Evolutionary conservation across 2,797 vertebrate genomes (phyloP).

Genomic region (Ispidina lecontei): DNA sequence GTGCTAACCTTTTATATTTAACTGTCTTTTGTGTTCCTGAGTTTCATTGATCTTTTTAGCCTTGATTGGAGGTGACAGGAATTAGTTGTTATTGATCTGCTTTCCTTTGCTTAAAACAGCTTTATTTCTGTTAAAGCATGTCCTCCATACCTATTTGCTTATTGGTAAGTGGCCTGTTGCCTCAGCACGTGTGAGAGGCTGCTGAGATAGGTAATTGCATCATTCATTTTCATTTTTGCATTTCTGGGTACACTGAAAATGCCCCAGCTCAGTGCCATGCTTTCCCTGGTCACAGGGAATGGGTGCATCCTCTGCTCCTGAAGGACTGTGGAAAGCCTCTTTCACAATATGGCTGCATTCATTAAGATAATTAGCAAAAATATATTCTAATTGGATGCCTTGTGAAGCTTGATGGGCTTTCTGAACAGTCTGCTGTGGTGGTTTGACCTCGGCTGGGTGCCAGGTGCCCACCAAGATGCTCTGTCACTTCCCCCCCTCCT

Average conservation of each 20-base stretch:
- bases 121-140: constrained; percentile 65
- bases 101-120: constrained; percentile 58
- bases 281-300: background rate
- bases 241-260: background rate
- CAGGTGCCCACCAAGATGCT: no score
- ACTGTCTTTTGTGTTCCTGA: constrained; percentile 36
- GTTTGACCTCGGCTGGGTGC: no score
- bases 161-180: constrained; percentile 1
- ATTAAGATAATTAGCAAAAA: background rate
- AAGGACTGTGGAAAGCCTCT: background rate
- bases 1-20: background rate
- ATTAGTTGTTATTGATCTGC: constrained; percentile 65
- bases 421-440: background rate
- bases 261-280: background rate
- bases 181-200: background rate
- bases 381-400: background rate
- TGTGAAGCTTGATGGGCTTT: background rate
- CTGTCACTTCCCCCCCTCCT: no score
- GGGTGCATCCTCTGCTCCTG: background rate
- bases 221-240: background rate
- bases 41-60: constrained; percentile 38
- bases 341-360: background rate
- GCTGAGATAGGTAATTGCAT: background rate
- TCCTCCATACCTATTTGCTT: background rate
- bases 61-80: constrained; percentile 54